phyloP scores from a whole-genome alignment of 2,797 vertebrate species.

The Poecilia velifera region DNA sequence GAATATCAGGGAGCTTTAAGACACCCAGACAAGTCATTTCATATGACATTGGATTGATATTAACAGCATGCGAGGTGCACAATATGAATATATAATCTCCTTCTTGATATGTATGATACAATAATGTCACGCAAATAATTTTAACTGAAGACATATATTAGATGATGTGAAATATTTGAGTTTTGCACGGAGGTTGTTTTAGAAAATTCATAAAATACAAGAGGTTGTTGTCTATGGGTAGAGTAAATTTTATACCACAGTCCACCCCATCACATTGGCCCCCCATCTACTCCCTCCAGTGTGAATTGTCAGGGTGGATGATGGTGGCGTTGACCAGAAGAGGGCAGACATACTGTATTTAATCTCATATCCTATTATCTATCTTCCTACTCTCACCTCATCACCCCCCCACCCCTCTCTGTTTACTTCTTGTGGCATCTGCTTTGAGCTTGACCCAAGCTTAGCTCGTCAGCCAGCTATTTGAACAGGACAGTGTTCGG shows the following conservation, averaged over 20 bases:
- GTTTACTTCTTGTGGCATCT: slow-evolving; percentile 21
- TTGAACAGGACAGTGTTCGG: slow-evolving; percentile 11
- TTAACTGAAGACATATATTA: slow-evolving; percentile 49
- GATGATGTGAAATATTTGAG: background rate
- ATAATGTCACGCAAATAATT: slow-evolving; percentile 58
- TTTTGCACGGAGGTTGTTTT: background rate
- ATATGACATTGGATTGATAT: slow-evolving; percentile 76
- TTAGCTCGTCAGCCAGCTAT: slow-evolving; percentile 4
- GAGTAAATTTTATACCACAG: slow-evolving; percentile 1
- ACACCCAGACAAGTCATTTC: slow-evolving; percentile 70
- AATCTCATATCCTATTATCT: slow-evolving; percentile 73
- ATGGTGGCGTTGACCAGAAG: slow-evolving; percentile 84
- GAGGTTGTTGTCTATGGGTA: background rate
- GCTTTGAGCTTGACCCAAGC: slow-evolving; percentile 19
- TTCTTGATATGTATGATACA: slow-evolving; percentile 35
- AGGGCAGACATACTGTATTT: slow-evolving; percentile 89
- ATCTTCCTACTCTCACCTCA: slow-evolving; percentile 27
- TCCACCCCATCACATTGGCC: background rate
- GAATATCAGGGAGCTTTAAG: slow-evolving; percentile 70
- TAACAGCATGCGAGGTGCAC: slow-evolving; percentile 69
- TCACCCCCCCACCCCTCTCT: slow-evolving; percentile 2
- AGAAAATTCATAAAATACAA: background rate
- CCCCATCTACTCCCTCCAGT: slow-evolving; percentile 7
- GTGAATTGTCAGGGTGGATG: slow-evolving; percentile 57
- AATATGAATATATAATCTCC: slow-evolving; percentile 69